Base-by-base conservation (phyloP, 2,797 vertebrate genomes). In the Sebastes cheni region DNA sequence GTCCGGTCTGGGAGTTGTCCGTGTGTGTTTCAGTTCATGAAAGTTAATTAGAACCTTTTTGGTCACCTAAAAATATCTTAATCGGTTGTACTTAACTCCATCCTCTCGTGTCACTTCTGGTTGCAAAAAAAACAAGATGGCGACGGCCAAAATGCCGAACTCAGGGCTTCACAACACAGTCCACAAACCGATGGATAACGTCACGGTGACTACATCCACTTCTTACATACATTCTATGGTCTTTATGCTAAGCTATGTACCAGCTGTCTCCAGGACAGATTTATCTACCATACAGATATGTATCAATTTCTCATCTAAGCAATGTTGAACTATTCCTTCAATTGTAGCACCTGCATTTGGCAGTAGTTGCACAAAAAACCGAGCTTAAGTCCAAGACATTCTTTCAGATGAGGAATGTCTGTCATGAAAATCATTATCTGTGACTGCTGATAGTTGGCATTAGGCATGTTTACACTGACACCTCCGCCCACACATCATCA, bases 391-490 rank as follows among this genome's bases (percentile, higher is more conserved):
- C 54, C 6, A 39, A 71, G 0, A 56, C 9, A 6, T 80, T 75
- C 14, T 46, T 42, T 30, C 20, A 74, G 39, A 14, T 65, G 52
- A 50, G 61, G 67, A 82, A 42, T n/a, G 61, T 67, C 66, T 83
- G 50, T 54, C 13, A 6, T 52, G n/a, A 46, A 23, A 50, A 34
- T 52, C 32, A 64, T 66, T 74, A 22, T 42, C 64, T 73, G 27
- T 69, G 27, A 25, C 8, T 50, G 22, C 50, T 66, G 60, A 82
- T 72, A 76, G 75, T 46, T 73, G 42, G 42, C 42, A 18, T 46
- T 46, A 1, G 62, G 60, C 75, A 46, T 82, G 76, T 80, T 87
- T 67, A 62, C 32, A 64, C 29, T 66, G 75, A 71, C 67, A 70
- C 73, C 42, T 46, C 42, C 42, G 42, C 42, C 42, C 42, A 46